Percentiles rank a stretch among this genome's conserved stretches.
Evolutionary conservation across 2,888 invertebrate genomes (phyloP).

Genomic region (Dusona sp.): DNA sequence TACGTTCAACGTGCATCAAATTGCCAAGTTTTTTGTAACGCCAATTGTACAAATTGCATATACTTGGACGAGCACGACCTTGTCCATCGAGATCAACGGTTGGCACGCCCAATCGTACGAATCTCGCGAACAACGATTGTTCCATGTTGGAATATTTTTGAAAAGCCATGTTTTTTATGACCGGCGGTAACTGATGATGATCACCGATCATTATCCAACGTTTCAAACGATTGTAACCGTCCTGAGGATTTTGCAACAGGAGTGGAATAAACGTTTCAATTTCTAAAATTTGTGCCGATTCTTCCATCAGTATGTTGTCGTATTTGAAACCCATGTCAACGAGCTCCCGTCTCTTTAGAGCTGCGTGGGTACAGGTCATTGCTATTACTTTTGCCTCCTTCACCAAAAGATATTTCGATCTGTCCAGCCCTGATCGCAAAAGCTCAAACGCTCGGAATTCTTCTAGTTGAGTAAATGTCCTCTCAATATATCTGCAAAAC

Average conservation of each 20-base stretch:
- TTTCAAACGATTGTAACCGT: conserved; percentile 97
- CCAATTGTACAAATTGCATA: conserved; percentile 98
- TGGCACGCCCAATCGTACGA: conserved; percentile 98
- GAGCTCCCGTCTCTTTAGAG: conserved; percentile 97
- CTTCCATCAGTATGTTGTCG: conserved; percentile 99
- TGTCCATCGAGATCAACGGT: conserved; percentile 99
- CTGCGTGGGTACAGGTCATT: conserved; percentile 99
- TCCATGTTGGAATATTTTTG: conserved; percentile 99
- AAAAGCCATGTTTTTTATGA: conserved; percentile 99
- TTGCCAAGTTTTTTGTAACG: conserved; percentile 98
- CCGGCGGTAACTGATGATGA: conserved; percentile 99
- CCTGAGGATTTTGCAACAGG: conserved; percentile 98
- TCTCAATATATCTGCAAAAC: conserved; percentile 91
- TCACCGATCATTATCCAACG: conserved; percentile 99
- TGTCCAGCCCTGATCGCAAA: conserved; percentile 96
- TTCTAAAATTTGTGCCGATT: conserved; percentile 99
- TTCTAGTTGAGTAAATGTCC: conserved; percentile 98
- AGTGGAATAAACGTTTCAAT: conserved; percentile 99
- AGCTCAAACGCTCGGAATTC: conserved; percentile 99
- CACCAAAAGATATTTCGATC: conserved; percentile 98
- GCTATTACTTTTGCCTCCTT: conserved; percentile 99
- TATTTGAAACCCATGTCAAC: conserved; percentile 98
- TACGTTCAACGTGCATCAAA: conserved; percentile 93
- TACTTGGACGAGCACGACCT: conserved; percentile 96
- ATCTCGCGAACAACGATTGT: conserved; percentile 98